Conservation (phyloP, 23 tunicate species). For the Clavelina lepadiformis region DNA sequence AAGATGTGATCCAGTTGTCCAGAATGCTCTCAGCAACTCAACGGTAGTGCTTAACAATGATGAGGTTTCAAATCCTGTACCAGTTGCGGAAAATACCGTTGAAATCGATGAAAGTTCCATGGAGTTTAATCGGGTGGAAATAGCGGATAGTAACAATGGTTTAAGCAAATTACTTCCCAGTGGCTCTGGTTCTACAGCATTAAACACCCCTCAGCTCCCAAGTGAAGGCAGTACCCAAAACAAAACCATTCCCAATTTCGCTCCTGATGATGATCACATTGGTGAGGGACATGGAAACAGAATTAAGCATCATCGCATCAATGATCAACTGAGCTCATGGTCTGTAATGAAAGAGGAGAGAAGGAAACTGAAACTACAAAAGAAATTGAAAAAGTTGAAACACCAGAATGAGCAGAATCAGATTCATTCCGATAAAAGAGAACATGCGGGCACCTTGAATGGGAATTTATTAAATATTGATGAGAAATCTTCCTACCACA, state of each 20-base stretch:
- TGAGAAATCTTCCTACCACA: neutral
- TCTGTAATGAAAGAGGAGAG: constrained; percentile 52
- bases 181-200: too few species aligned
- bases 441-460: neutral
- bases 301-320: neutral
- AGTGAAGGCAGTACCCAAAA: neutral
- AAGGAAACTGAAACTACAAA: constrained; percentile 35
- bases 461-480: too few species aligned
- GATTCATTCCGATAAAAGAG: neutral
- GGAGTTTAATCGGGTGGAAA: constrained; percentile 9
- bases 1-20: neutral
- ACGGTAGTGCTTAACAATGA: constrained; percentile 8
- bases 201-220: neutral
- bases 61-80: constrained; percentile 2
- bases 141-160: neutral
- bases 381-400: constrained; percentile 20
- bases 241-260: neutral
- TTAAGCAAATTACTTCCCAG: too few species aligned
- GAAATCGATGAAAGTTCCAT: constrained; percentile 24
- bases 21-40: neutral
- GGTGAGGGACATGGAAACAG: neutral
- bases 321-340: constrained; percentile 21
- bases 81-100: constrained; percentile 37
- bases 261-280: neutral
- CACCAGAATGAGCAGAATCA: neutral